These are phyloP conservation scores for Platerodrilus igneus DNA, from an alignment of 2,888 invertebrate species.

Conservation along the genomic window DNA sequence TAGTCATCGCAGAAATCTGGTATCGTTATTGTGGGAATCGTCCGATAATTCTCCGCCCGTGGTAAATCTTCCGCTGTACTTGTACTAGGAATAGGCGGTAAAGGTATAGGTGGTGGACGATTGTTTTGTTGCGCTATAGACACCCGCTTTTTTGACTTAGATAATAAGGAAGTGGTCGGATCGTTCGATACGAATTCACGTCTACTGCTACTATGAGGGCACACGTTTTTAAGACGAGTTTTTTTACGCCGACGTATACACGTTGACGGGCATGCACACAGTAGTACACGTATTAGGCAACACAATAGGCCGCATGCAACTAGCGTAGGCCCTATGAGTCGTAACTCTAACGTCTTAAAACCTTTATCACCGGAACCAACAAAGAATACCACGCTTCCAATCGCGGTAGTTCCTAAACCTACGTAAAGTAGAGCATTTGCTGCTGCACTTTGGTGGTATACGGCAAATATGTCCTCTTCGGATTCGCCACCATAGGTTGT, in stretches of 20 bases:
- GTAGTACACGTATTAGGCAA: slow-evolving; percentile 75
- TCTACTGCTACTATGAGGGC: slow-evolving; percentile 45
- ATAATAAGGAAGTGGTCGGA: slow-evolving; percentile 36
- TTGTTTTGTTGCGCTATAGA: slow-evolving; percentile 46
- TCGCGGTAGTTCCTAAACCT: slow-evolving; percentile 75
- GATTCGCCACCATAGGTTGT: slow-evolving; percentile 68
- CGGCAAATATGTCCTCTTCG: slow-evolving; percentile 64
- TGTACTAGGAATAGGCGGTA: slow-evolving; percentile 46
- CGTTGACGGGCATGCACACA: slow-evolving; percentile 78
- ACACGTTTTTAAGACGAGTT: slow-evolving; percentile 52
- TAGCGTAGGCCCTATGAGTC: slow-evolving; percentile 76
- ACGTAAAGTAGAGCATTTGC: slow-evolving; percentile 81
- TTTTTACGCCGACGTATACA: slow-evolving; percentile 66
- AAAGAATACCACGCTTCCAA: slow-evolving; percentile 83
- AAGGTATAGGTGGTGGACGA: too few relatives aligned
- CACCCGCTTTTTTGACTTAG: slow-evolving; percentile 46
- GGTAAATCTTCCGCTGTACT: slow-evolving; percentile 42
- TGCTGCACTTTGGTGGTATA: slow-evolving; percentile 71
- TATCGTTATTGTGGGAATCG: slow-evolving; percentile 36
- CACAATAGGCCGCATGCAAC: slow-evolving; percentile 71
- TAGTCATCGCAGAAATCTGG: slow-evolving; percentile 35
- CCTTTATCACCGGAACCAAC: slow-evolving; percentile 87
- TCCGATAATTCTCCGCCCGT: slow-evolving; percentile 26
- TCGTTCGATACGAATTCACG: slow-evolving; percentile 37
- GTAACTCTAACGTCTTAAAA: slow-evolving; percentile 80